phyloP scores from a whole-genome alignment of 2,888 invertebrate species.

The Nemapogon koenigi region DNA sequence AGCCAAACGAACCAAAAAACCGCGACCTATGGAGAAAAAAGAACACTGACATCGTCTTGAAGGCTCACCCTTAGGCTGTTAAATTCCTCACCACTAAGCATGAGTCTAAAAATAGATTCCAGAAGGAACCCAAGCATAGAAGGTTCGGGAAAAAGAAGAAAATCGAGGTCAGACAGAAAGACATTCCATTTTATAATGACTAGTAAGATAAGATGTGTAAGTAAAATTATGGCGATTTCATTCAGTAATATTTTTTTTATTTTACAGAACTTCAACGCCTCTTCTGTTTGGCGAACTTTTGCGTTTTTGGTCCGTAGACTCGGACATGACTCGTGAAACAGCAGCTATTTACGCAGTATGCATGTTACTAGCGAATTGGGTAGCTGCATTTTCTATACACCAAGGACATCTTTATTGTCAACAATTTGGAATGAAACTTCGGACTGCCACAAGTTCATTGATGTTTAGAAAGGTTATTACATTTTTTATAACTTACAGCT shows the following conservation, averaged over 20 bases:
- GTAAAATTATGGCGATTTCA: background rate
- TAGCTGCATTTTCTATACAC: constrained; percentile 69
- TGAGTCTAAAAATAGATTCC: no score
- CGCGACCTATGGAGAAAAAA: no score
- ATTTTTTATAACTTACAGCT: background rate
- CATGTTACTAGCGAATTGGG: constrained; percentile 48
- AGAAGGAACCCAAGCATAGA: no score
- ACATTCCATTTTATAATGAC: no score
- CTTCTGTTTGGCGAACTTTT: constrained; percentile 65
- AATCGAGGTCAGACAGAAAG: no score
- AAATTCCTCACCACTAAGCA: no score
- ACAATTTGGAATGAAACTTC: constrained; percentile 75
- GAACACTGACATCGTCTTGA: no score
- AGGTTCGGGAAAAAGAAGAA: no score
- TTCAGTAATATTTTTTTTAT: background rate
- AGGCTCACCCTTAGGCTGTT: no score
- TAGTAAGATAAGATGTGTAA: no score
- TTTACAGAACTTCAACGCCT: constrained; percentile 65
- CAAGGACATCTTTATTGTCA: constrained; percentile 72
- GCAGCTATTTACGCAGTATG: constrained; percentile 61
- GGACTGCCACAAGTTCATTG: constrained; percentile 74
- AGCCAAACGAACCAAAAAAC: no score
- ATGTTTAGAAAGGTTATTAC: constrained; percentile 76
- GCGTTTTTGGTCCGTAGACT: constrained; percentile 59
- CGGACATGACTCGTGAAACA: constrained; percentile 37